Evolutionary conservation across 2,888 invertebrate genomes (phyloP).

Genomic region (Anthophora plumipes): DNA sequence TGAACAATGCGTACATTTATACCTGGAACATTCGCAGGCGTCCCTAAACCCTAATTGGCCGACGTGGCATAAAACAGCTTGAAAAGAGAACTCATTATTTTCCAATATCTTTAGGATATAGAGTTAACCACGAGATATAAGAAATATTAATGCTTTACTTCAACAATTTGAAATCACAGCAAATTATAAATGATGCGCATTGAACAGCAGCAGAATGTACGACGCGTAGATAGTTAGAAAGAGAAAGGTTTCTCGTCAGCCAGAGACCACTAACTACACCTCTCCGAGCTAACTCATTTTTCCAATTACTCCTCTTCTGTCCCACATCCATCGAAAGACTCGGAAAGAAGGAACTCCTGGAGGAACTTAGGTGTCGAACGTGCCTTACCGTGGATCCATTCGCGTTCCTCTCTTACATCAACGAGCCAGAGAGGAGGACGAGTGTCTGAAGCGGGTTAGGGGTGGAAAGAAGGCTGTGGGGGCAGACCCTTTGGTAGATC

Average conservation of each 20-base stretch:
- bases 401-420: constrained; percentile 64
- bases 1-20: too few species aligned
- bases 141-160: too few species aligned
- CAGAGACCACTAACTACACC: constrained; percentile 73
- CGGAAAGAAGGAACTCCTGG: neutral
- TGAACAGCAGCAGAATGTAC: too few species aligned
- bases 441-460: constrained; percentile 42
- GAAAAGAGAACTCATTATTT: too few species aligned
- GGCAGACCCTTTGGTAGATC: constrained; percentile 81
- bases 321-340: constrained; percentile 43
- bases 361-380: constrained; percentile 78
- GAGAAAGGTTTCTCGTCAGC: neutral
- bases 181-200: too few species aligned
- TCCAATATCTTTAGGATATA: too few species aligned
- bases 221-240: too few species aligned
- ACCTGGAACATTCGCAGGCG: too few species aligned
- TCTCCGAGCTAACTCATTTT: constrained; percentile 82
- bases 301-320: constrained; percentile 82
- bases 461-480: constrained; percentile 53
- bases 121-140: too few species aligned
- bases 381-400: constrained; percentile 49
- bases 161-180: too few species aligned
- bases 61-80: too few species aligned
- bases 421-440: constrained; percentile 54
- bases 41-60: too few species aligned